A percentile compares a stretch with the other conserved stretches of the same genome.
Evolutionary conservation across 2,888 invertebrate species (phyloP).

Genomic region (Teinopalpus imperialis): DNA sequence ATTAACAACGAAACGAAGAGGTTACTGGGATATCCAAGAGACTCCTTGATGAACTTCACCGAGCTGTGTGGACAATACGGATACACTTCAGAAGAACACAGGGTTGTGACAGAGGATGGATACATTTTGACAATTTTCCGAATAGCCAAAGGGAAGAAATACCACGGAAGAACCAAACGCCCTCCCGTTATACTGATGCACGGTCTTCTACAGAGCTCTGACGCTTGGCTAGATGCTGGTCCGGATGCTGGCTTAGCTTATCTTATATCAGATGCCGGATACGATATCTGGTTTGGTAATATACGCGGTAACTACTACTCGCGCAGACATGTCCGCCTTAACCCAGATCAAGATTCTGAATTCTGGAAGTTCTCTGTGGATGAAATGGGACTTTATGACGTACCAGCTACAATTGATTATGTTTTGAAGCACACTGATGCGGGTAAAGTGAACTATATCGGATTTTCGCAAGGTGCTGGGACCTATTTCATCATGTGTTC

Average conservation of each 20-base stretch:
- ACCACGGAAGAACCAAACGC: slow-evolving; percentile 25
- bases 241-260: slow-evolving; percentile 42
- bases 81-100: slow-evolving; percentile 27
- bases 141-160: slow-evolving; percentile 32
- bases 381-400: slow-evolving; percentile 86
- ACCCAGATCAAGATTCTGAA: slow-evolving; percentile 55
- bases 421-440: slow-evolving; percentile 65
- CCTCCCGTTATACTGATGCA: slow-evolving; percentile 54
- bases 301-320: slow-evolving; percentile 84
- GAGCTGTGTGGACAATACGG: slow-evolving; percentile 28
- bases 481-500: slow-evolving; percentile 79
- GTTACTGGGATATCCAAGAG: slow-evolving; percentile 39
- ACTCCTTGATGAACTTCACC: slow-evolving; percentile 34
- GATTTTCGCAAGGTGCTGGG: slow-evolving; percentile 87
- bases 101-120: slow-evolving; percentile 35
- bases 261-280: slow-evolving; percentile 77
- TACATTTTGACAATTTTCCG: slow-evolving; percentile 37
- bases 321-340: slow-evolving; percentile 70
- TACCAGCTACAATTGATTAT: slow-evolving; percentile 83
- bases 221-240: slow-evolving; percentile 50
- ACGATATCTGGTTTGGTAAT: slow-evolving; percentile 71
- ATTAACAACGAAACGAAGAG: slow-evolving; percentile 38
- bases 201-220: slow-evolving; percentile 54
- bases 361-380: slow-evolving; percentile 85
- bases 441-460: slow-evolving; percentile 83